phyloP scores from a whole-genome alignment of 2,888 invertebrate species.

The Margaritifera margaritifera region DNA sequence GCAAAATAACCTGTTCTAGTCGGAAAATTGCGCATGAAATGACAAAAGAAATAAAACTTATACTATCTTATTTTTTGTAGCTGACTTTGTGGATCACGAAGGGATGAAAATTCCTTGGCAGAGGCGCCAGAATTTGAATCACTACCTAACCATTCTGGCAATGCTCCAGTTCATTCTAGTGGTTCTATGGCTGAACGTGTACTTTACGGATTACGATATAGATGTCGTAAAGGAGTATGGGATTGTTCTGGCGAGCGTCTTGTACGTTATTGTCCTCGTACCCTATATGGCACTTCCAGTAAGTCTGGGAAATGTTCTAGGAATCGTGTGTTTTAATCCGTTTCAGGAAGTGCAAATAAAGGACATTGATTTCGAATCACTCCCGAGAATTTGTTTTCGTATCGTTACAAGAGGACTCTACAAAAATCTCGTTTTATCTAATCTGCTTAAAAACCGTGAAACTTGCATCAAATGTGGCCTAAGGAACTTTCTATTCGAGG shows the following conservation, averaged over 20 bases:
- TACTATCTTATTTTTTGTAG: too few relatives aligned
- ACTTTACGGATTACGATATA: background rate
- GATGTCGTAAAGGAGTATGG: background rate
- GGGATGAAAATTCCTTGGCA: background rate
- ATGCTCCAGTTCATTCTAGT: conserved; percentile 3
- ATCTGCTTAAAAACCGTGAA: conserved; percentile 27
- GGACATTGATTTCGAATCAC: background rate
- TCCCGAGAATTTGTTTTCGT: conserved; percentile 51
- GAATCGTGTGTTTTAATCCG: conserved; percentile 14
- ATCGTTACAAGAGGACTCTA: conserved; percentile 50
- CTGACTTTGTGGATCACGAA: too few relatives aligned
- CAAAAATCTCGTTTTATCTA: conserved; percentile 38
- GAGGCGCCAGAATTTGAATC: background rate
- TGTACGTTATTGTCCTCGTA: conserved; percentile 7
- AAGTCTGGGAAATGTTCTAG: conserved; percentile 7
- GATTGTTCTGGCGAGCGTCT: background rate
- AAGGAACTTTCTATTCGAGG: conserved; percentile 32
- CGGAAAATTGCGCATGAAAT: too few relatives aligned
- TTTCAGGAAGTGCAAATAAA: conserved; percentile 2
- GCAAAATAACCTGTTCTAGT: too few relatives aligned
- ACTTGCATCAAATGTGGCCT: conserved; percentile 26
- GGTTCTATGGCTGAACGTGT: background rate
- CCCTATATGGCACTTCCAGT: conserved; percentile 16
- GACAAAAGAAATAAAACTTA: too few relatives aligned
- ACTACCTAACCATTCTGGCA: background rate